Evolutionary conservation across 2,888 invertebrate genomes (phyloP), one percentile per base, ranked within the genome.

Genomic region (Incurvaria masculella): DNA sequence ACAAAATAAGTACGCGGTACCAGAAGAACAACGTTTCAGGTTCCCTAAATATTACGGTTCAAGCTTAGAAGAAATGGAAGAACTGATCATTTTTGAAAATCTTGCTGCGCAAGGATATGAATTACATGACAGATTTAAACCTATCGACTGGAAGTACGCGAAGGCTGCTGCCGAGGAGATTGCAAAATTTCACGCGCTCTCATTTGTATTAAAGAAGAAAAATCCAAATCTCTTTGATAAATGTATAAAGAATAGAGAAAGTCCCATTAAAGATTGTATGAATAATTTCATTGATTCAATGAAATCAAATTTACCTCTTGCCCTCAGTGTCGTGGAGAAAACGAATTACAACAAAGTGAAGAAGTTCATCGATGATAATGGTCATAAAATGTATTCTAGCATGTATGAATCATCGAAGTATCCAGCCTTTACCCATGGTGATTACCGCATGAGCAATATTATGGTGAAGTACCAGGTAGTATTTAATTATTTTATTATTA

Each of bases 181-280:
- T 11, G 71, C 71, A 0, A 61, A 59, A 41, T 67, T 69, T 48
- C 74, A 74, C 49, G 72, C 72, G 0, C 51, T 70, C 8, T 70
- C 71, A 1, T 66, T 70, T 8, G 68, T 67, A 0, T 62, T 64
- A 33, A 60, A 62, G 40, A 62, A 63, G 10, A 62, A 68, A 38
- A 55, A 65, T 17, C 70, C 69, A 0, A 60, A 57, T 14, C 55
- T 58, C 8, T 65, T 61, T 21, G 52, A 53, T 0, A 23, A 10
- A 23, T 23, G 4, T 6, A 23, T 6, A 23, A 23, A 23, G 4
- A 23, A 10, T 23, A 6, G 42, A 33, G 14, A 33, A 14, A 14
- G 33, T 14, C 14, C 14, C 8, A 33, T n/a, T n/a, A n/a, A n/a
- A n/a, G n/a, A n/a, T n/a, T n/a, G 23, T 23, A 23, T 6, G 14